Percentiles rank a stretch among this genome's conserved stretches.
phyloP scores from a whole-genome alignment of 2,797 vertebrate genomes.

The Arctocebus calabarensis region DNA sequence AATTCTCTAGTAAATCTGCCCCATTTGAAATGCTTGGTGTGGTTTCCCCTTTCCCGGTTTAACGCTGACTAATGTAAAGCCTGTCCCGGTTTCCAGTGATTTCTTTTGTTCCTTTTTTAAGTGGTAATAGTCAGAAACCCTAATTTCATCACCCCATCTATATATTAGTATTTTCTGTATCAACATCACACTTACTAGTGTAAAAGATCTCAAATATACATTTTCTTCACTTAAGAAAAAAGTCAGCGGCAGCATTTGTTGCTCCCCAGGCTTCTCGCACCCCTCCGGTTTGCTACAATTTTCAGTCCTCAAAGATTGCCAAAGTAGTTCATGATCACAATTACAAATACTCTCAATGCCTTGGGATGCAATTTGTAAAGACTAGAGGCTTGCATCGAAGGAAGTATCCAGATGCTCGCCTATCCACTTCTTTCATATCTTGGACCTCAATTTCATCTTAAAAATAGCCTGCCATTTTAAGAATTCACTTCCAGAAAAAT shows the following conservation, averaged over 20 bases:
- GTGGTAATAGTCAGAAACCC: background rate
- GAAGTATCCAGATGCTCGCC: slow-evolving; percentile 75
- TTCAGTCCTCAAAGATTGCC: slow-evolving; percentile 75
- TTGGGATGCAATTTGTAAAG: slow-evolving; percentile 79
- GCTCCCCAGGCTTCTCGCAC: slow-evolving; percentile 74
- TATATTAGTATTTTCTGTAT: slow-evolving; percentile 33
- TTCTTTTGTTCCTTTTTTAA: slow-evolving; percentile 29
- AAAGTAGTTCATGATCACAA: slow-evolving; percentile 71
- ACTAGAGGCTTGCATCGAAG: slow-evolving; percentile 76
- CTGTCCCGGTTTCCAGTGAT: background rate
- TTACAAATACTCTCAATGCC: slow-evolving; percentile 72
- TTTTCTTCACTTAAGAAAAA: slow-evolving; percentile 53
- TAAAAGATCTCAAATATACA: slow-evolving; percentile 72
- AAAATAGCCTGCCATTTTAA: slow-evolving; percentile 58
- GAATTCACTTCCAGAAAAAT: slow-evolving; percentile 56
- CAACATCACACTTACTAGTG: slow-evolving; percentile 55
- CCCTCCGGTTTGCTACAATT: slow-evolving; percentile 70
- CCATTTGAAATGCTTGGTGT: background rate
- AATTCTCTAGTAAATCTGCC: background rate
- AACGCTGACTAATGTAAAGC: background rate
- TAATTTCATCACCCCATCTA: slow-evolving; percentile 39
- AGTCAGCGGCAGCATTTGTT: slow-evolving; percentile 76
- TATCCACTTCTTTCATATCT: slow-evolving; percentile 52
- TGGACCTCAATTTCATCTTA: slow-evolving; percentile 66
- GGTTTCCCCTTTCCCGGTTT: slow-evolving; percentile 33